Base-by-base conservation (phyloP, 2,888 invertebrate genomes). In the Melanophora roralis region DNA sequence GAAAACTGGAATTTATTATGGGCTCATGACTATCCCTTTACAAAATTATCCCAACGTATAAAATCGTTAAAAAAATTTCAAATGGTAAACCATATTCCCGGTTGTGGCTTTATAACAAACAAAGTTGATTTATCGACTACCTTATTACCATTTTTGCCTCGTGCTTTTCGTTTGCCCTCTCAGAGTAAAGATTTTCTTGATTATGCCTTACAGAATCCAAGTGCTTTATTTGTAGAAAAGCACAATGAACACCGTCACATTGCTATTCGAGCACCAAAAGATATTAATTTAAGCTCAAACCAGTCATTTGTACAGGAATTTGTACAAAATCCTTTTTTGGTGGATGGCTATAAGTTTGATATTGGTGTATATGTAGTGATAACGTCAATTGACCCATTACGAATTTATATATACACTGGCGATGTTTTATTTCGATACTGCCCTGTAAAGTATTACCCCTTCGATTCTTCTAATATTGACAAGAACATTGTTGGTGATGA, bases 401-500 rank as follows among this genome's bases (percentile, higher is more conserved):
- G 98, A 82, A 93, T 95, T 1, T 99, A 98, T 87, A 94, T 95
- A 85, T 96, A 97, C 86, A 95, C 95, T 87, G 96, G 95, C 2
- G 98, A 99, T 86, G 94, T 95, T 8, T 91, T 99, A 7, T 94
- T 98, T 86, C 94, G 97, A 82, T 98, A 97, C 89, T 98, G 98
- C 86, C 93, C 96, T 0, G 92, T 93, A 1, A 93, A 95, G 84
- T 99, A 98, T 89, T 92, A 97, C 89, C 98, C 98, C 0, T 97
- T 99, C 85, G 94, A 98, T 90, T 91, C 94, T 0, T 90, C 91
- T 2, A 92, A 94, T 85, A 86, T 95, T 34, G 94, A 97, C 85
- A 97, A 98, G 87, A 99, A 99, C 87, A 97, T 99, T 1, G 95
- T 99, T 0, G 96, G 95, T 0, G 98, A 98, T 88, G 95, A 98